These are phyloP conservation scores for Coboldia fuscipes DNA, from an alignment of 1,140 invertebrate species.

Conservation along the genomic window DNA sequence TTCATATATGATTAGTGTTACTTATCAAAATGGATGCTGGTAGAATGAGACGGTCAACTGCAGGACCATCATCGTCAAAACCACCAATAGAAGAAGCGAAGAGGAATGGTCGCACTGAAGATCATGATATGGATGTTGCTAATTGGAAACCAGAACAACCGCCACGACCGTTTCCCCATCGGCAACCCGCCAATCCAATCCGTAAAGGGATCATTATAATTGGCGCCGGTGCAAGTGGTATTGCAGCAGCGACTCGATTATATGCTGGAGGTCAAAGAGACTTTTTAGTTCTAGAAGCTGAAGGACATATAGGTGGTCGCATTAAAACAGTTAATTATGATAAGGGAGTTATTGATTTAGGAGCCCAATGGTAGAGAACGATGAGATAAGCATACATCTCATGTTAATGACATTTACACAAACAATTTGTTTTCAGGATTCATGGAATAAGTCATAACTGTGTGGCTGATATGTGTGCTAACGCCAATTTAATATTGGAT, in stretches of 20 bases:
- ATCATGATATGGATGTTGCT: too few species aligned
- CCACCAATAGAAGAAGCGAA: too few species aligned
- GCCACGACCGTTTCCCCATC: too few species aligned
- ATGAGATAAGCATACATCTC: neutral
- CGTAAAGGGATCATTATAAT: constrained; percentile 31
- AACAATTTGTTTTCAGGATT: constrained; percentile 21
- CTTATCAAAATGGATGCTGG: too few species aligned
- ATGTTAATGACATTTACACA: too few species aligned
- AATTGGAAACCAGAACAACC: too few species aligned
- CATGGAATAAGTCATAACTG: constrained; percentile 55
- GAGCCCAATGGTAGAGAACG: constrained; percentile 33
- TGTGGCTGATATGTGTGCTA: constrained; percentile 37
- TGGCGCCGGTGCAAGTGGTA: constrained; percentile 32
- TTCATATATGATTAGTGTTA: too few species aligned
- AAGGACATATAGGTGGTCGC: constrained; percentile 44
- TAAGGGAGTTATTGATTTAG: constrained; percentile 45
- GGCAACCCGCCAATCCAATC: too few species aligned
- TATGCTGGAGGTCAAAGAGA: constrained; percentile 27
- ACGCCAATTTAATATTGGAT: constrained; percentile 27
- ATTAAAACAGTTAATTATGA: constrained; percentile 34
- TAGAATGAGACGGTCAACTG: too few species aligned
- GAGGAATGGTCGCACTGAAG: too few species aligned
- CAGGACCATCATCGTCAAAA: too few species aligned
- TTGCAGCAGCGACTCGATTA: constrained; percentile 30
- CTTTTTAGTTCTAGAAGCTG: constrained; percentile 37